A percentile compares a stretch with the other conserved stretches of the same genome.
Conservation (phyloP, 2,797 vertebrate genomes). For the Acrossocheilus fasciatus region DNA sequence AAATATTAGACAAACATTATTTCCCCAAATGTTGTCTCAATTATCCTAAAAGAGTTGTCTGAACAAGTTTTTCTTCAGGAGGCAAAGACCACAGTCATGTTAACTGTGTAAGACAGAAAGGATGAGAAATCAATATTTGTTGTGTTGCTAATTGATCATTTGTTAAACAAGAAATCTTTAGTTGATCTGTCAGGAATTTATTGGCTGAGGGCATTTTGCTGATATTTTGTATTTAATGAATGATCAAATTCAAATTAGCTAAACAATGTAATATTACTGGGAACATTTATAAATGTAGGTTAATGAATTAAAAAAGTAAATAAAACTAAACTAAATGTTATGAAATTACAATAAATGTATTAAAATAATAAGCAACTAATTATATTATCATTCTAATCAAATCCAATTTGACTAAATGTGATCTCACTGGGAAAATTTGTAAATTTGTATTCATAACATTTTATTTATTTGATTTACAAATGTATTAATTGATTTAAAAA, state of each 20-base stretch:
- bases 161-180: constrained; percentile 22
- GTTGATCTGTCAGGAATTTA: not conserved
- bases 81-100: not conserved
- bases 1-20: not conserved
- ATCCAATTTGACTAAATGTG: not conserved
- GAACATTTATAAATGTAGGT: not conserved
- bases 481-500: not conserved
- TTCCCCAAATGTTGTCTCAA: not conserved
- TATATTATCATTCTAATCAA: not conserved
- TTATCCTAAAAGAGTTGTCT: not conserved
- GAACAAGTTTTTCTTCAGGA: not conserved
- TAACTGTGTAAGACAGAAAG: not conserved
- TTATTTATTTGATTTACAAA: not conserved
- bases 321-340: not conserved
- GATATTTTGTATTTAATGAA: constrained; percentile 4
- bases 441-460: not conserved
- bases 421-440: not conserved
- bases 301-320: not conserved
- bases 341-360: not conserved
- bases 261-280: not conserved
- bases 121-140: constrained; percentile 4
- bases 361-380: not conserved
- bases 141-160: constrained; percentile 7
- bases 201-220: not conserved
- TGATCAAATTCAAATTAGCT: not conserved